Conservation (phyloP, 2,888 invertebrate genomes). For the Drosophila mulleri region DNA sequence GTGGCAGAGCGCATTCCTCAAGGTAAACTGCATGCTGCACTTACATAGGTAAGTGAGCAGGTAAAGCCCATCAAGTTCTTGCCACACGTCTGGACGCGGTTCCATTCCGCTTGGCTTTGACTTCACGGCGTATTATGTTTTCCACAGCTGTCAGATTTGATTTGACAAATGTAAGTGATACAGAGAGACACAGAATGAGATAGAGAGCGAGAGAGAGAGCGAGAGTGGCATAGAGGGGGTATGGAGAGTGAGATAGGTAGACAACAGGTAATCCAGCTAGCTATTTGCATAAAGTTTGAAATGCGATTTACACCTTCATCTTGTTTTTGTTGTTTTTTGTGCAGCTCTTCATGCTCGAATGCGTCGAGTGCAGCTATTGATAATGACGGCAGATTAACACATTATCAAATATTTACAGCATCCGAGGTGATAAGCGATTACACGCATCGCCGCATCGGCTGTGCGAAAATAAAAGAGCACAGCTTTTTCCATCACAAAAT, state of each 20-base stretch:
- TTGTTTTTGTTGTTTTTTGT: too few relatives aligned
- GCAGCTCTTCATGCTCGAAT: conserved; percentile 30
- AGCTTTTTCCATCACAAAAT: too few relatives aligned
- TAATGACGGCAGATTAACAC: conserved; percentile 43
- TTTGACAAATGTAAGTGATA: conserved; percentile 80
- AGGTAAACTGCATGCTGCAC: conserved; percentile 10
- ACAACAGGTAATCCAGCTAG: conserved; percentile 11
- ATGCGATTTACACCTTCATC: conserved; percentile 47
- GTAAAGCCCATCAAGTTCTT: conserved; percentile 58
- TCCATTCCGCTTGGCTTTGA: conserved; percentile 12
- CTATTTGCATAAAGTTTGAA: conserved; percentile 41
- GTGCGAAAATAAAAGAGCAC: background rate
- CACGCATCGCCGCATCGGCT: conserved; percentile 4
- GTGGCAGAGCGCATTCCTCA: background rate
- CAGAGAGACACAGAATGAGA: conserved; percentile 18
- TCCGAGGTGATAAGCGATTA: conserved; percentile 25
- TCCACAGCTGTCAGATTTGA: conserved; percentile 79
- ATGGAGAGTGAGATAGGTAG: background rate
- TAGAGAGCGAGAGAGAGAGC: background rate
- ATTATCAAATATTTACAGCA: conserved; percentile 47
- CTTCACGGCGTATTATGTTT: conserved; percentile 66
- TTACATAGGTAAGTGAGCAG: background rate
- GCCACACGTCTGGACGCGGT: conserved; percentile 32
- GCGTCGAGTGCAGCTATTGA: conserved; percentile 17
- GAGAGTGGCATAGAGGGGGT: background rate